Percentiles rank a stretch among this genome's conserved stretches.
These are phyloP conservation scores for Mesocentrotus franciscanus DNA, from an alignment of 53 echinoderm and acorn worm genomes.

Conservation along the genomic window DNA sequence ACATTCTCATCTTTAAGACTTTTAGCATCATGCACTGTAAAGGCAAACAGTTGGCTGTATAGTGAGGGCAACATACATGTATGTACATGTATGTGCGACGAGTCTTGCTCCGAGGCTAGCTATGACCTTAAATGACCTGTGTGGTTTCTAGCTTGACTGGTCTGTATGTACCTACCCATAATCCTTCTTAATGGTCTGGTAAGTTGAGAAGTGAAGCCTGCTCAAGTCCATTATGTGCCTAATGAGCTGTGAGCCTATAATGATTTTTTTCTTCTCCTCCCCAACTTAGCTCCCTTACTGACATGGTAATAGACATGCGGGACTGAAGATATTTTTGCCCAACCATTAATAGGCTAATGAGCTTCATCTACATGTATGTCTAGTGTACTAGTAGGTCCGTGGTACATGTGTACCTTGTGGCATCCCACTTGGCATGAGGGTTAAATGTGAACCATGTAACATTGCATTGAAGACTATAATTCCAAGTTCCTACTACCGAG, in stretches of 20 bases:
- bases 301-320: background rate
- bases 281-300: background rate
- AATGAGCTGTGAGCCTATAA: constrained; percentile 6
- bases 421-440: no score
- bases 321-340: background rate
- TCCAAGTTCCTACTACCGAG: no score
- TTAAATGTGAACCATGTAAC: no score
- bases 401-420: no score
- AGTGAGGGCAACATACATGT: no score
- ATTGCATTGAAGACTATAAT: no score
- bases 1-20: no score
- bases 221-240: background rate
- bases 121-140: constrained; percentile 19
- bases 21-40: no score
- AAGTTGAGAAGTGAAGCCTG: background rate
- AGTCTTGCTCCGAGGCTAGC: background rate
- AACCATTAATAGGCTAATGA: background rate
- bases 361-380: no score
- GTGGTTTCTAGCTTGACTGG: background rate
- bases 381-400: no score
- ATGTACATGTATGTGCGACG: no score
- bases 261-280: background rate
- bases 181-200: background rate
- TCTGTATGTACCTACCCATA: background rate
- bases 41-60: no score